Evolutionary conservation across 2,113 vertebrate species (phyloP).

Genomic region (Cephalophus harveyi): DNA sequence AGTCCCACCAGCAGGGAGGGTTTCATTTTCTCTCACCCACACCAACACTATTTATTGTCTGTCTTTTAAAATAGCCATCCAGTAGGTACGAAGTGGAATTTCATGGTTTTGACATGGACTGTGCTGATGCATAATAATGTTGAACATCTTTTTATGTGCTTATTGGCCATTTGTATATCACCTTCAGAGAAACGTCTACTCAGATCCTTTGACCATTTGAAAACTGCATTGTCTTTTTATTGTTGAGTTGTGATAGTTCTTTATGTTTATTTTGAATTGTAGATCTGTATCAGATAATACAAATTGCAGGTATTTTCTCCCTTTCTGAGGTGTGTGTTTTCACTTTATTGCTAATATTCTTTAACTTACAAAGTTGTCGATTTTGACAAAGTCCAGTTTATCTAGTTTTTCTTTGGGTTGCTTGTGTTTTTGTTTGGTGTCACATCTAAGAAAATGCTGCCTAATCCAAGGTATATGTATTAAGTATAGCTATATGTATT

Average conservation of each 20-base stretch:
- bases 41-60: neutral
- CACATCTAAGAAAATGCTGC: neutral
- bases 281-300: neutral
- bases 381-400: neutral
- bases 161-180: neutral
- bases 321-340: neutral
- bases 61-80: neutral
- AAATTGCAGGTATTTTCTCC: neutral
- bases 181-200: neutral
- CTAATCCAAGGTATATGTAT: neutral
- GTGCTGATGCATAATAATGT: neutral
- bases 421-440: neutral
- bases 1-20: neutral
- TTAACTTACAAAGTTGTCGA: neutral
- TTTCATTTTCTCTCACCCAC: neutral
- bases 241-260: neutral
- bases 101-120: neutral
- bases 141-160: neutral
- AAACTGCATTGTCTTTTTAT: neutral
- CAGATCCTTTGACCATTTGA: neutral
- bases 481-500: neutral
- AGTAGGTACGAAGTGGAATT: neutral
- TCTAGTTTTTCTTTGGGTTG: neutral
- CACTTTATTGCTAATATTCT: neutral
- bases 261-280: neutral